Evolutionary conservation across 2,888 invertebrate species (phyloP), one percentile per base, ranked within the genome.

Genomic region (Acleris holmiana): DNA sequence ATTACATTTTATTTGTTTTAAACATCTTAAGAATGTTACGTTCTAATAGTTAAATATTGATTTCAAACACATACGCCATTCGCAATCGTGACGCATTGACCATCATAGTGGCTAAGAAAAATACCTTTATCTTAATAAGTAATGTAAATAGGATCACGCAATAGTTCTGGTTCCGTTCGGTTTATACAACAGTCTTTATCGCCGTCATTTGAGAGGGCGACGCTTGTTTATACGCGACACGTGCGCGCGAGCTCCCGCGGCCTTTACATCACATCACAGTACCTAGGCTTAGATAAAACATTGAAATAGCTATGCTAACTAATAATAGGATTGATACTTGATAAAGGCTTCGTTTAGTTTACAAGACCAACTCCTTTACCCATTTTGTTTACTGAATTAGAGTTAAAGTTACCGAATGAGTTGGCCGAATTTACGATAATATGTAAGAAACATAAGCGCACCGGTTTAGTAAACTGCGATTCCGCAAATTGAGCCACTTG

Each of bases 101-200:
- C 13, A 41, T 51, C 57, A 48, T 25, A 13, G 40, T 48, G 47
- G 41, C 53, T 41, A 41, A 46, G 44, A 50, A 59, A 59, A 54
- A 55, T 54, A 59, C 19, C 46, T 49, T 65, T 60, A 55, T 55
- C 54, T 55, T 46, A 60, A 46, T 44, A 35, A 35, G 35, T 35
- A 47, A 65, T 54, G 49, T 54, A 29, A 29, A 29, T n/a, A 18
- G 41, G 48, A 21, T 29, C 25, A 53, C 44, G 48, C 19, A 48
- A 41, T 44, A 18, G 51, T 53, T 44, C 59, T 25, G 23, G 49
- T 60, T 55, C 10, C 1, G 19, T 15, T 35, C 50, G 23, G 50
- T 59, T 49, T 59, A 35, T 46, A 46, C 46, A 46, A 59, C 50
- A 40, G 40, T 21, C n/a, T 23, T 44, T 54, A 60, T 64, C 59